Evolutionary conservation across 2,113 vertebrate species (phyloP).

Genomic region (Hippolais icterina): DNA sequence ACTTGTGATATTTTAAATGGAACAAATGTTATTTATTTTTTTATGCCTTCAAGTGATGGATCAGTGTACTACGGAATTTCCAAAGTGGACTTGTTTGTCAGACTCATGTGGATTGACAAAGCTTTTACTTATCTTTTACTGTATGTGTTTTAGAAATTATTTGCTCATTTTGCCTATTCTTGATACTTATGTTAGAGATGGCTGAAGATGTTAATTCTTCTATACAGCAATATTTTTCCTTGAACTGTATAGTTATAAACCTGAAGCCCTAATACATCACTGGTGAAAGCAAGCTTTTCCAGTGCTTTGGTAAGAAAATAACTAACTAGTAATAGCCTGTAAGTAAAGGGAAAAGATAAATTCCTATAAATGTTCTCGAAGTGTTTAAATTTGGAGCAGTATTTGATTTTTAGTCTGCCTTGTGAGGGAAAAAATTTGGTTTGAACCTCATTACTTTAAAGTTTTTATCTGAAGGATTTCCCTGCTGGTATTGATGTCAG

Average conservation of each 20-base stretch:
- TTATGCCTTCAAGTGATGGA: background rate
- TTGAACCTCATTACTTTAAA: background rate
- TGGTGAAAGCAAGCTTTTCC: background rate
- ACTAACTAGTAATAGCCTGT: background rate
- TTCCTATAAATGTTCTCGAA: background rate
- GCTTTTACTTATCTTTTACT: background rate
- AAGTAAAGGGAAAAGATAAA: background rate
- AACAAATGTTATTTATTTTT: background rate
- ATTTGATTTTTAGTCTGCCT: background rate
- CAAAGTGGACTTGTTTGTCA: background rate
- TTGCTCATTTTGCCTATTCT: background rate
- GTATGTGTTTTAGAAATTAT: background rate
- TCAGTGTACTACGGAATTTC: background rate
- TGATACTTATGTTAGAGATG: background rate
- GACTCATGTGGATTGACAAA: background rate
- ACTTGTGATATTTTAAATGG: background rate
- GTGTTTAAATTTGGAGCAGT: background rate
- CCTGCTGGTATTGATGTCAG: background rate
- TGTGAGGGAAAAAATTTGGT: background rate
- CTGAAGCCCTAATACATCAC: background rate
- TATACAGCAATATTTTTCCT: background rate
- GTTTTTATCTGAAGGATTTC: background rate
- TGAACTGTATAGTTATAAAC: background rate
- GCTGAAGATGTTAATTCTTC: background rate
- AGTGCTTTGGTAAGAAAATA: background rate